Evolutionary conservation across 1,140 invertebrate species (phyloP), one percentile per base, ranked within the genome.

Genomic region (Drosophila arizonae): DNA sequence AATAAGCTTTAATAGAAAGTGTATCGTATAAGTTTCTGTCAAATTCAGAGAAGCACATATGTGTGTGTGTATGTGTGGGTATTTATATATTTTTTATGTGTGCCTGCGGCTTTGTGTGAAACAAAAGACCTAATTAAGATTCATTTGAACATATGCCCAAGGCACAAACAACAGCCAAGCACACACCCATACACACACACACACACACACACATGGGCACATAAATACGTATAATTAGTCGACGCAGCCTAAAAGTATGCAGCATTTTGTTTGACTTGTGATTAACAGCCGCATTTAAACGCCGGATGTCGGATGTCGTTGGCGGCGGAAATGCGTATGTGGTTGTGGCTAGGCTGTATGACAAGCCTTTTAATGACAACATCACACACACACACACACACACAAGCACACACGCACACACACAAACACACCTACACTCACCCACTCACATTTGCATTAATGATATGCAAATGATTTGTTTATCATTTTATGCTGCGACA

Each of bases 401-500:
- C 13, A 15, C 28, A 61, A 46, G 54, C 39, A 62, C 60, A 17
- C 65, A 41, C 36, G 33, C 43, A n/a, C 28, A 17, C 28, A 36
- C 13, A 24, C 28, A 61, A 46, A 57, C 39, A 66, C 60, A 17
- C 43, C 17, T 26, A 17, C 28, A 21, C 30, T 4, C 9, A 9
- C 51, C 73, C 46, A 46, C 15, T 8, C 43, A 72, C 77, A 85
- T 85, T 85, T 84, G 74, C 77, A 85, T 85, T 85, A 86, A 85
- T 85, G 81, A 77, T 79, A 85, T 85, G 81, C 74, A 85, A 85
- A 85, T 85, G 71, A 85, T 85, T 86, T 85, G 81, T 85, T 85
- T 81, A 77, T 77, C 57, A 84, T 85, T 76, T 74, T 67, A 48
- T 76, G 70, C 66, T 72, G 70, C 71, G 68, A 71, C 79, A 81